Base-by-base conservation (phyloP, 2,888 invertebrate genomes). In the Hetaerina titia region DNA sequence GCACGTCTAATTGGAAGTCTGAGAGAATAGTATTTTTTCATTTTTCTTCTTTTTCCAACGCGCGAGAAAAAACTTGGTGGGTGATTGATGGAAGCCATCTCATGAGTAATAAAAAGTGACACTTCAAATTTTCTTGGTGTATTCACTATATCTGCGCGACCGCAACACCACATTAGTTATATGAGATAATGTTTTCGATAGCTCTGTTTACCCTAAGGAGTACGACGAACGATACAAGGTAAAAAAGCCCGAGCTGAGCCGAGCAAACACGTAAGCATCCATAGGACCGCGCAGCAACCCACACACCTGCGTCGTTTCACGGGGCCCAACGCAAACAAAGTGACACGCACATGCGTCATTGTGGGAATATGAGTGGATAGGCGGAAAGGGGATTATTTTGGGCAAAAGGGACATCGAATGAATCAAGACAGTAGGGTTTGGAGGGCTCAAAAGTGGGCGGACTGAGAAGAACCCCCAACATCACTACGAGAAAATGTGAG, bases 311-410 rank as follows among this genome's bases (percentile, higher is more conserved):
- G 81, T 31, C 81, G 19, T 31, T 81, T 22, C 69, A 22, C 22
- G 69, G 22, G 69, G 9, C 7, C 69, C 69, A 69, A 22, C 7
- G 69, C 81, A 81, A 81, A 81, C 81, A 81, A 81, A 31, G 13
- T 31, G 81, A 81, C 81, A 81, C 25, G 31, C 81, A 81, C 81
- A 81, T 81, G 81, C 81, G 81, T 81, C 81, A 81, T 22, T 31
- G 25, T 15, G 81, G 31, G 81, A 81, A 81, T 74, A 74, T 81
- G 81, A 81, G 81, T 81, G 81, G 81, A 81, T 81, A 25, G 11
- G 81, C 81, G 81, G 81, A 15, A 81, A 81, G 13, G 31, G 81
- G 81, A 81, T 81, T 81, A 81, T 81, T 81, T 81, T 25, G 81
- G 81, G 31, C 81, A 31, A 81, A 81, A 81, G 81, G 81, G 81